Base-by-base conservation (phyloP, 2,888 invertebrate species). In the Pegoplata infirma region DNA sequence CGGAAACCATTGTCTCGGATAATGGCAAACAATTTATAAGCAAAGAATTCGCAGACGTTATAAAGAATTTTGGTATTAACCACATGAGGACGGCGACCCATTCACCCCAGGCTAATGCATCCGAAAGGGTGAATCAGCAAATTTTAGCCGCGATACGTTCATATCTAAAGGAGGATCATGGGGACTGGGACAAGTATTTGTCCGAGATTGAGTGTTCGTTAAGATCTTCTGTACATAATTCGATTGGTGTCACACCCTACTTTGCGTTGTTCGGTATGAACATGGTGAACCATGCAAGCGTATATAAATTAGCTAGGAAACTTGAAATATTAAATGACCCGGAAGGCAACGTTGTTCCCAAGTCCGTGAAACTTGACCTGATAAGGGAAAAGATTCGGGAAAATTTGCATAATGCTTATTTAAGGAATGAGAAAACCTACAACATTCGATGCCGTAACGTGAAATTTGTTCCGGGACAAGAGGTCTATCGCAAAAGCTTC, bases 111-210 rank as follows among this genome's bases (percentile, higher is more conserved):
- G n/a, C n/a, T n/a, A n/a, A n/a, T n/a, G 85, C 85, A 1, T 85
- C 84, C 0, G 87, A 88, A 66, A 68, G 85, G 0, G 82, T 84
- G 0, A 87, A 88, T 59, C 74, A 83, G 25, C 83, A 84, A 0
- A 61, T 87, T 1, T 81, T 84, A 5, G 84, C 85, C 0, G 84
- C 83, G 66, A 83, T 88, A 3, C 23, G 75, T 1, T 46, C 72
- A 0, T 76, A 78, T 10, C 5, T 80, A 0, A 40, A 80, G 8
- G 12, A 63, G 0, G 76, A 81, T 46, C 81, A 81, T 1, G 8
- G 55, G 10, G 72, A 77, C 1, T 77, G 81, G 77, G 80, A 80
- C 23, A 17, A 28, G 5, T 63, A 73, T 16, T 14, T 81, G 12
- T 73, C 66, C n/a, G 69, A 78, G 0, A 80, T 77, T n/a, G n/a